Conservation (phyloP, 1,140 invertebrate genomes). For the Drosophila arizonae region DNA sequence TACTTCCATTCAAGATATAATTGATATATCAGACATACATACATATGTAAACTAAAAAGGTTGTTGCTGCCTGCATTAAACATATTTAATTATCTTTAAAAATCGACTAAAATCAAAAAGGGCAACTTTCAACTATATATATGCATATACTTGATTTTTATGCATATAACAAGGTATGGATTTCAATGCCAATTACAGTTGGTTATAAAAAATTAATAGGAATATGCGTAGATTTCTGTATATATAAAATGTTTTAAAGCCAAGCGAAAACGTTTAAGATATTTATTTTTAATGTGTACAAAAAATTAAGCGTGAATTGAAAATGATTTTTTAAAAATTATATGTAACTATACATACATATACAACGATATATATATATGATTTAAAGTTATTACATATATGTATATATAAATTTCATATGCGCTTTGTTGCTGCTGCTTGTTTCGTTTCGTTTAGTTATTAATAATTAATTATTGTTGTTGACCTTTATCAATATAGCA, state of each 20-base stretch:
- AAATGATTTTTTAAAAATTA: background rate
- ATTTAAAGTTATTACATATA: no score
- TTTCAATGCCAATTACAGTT: background rate
- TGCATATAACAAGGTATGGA: conserved; percentile 3
- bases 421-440: conserved; percentile 51
- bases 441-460: conserved; percentile 22
- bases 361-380: no score
- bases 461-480: conserved; percentile 33
- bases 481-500: conserved; percentile 52
- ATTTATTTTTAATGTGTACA: background rate
- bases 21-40: conserved; percentile 16
- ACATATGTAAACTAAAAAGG: conserved; percentile 15
- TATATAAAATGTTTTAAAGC: background rate
- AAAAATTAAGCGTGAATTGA: background rate
- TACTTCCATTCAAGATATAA: conserved; percentile 34
- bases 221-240: background rate
- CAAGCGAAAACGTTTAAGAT: background rate
- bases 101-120: conserved; percentile 5
- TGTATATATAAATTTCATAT: conserved; percentile 32
- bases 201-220: conserved; percentile 3
- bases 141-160: conserved; percentile 1
- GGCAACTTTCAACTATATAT: background rate
- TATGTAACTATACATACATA: no score
- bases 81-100: conserved; percentile 7
- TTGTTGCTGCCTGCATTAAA: background rate